phyloP scores from a whole-genome alignment of 1,140 invertebrate species.

The Listronotus oregonensis region DNA sequence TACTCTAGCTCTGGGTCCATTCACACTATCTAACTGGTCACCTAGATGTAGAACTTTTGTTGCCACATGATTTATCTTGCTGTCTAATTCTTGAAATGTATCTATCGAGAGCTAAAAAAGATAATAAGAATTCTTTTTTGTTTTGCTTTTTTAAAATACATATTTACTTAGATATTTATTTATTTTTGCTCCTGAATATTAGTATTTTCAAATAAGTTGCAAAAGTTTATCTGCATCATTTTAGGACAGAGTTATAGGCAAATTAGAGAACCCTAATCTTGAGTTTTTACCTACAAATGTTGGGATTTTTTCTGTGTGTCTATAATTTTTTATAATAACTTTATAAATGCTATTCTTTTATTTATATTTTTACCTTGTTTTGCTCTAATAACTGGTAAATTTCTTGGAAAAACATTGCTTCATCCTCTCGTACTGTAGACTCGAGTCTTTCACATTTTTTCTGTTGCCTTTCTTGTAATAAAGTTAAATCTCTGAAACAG shows the following conservation, averaged over 20 bases:
- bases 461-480: slow-evolving; percentile 83
- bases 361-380: slow-evolving; percentile 69
- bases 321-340: too few species aligned
- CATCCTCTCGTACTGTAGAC: slow-evolving; percentile 82
- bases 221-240: too few species aligned
- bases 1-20: slow-evolving; percentile 89
- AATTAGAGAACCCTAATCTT: too few species aligned
- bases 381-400: slow-evolving; percentile 83
- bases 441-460: slow-evolving; percentile 89
- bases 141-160: too few species aligned
- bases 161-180: too few species aligned
- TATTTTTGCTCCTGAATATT: background rate
- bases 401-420: slow-evolving; percentile 80
- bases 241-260: too few species aligned
- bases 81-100: slow-evolving; percentile 91
- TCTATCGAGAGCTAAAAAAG: slow-evolving; percentile 74
- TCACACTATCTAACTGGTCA: slow-evolving; percentile 95
- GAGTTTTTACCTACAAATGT: too few species aligned
- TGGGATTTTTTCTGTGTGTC: too few species aligned
- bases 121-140: background rate
- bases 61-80: slow-evolving; percentile 94
- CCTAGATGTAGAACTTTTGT: slow-evolving; percentile 97
- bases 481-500: slow-evolving; percentile 66
- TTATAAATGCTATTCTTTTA: too few species aligned
- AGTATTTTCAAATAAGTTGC: too few species aligned